A percentile compares a stretch with the other conserved stretches of the same genome.
Conservation (phyloP, 2,797 vertebrate species). For the Melanotaenia trifasciata region DNA sequence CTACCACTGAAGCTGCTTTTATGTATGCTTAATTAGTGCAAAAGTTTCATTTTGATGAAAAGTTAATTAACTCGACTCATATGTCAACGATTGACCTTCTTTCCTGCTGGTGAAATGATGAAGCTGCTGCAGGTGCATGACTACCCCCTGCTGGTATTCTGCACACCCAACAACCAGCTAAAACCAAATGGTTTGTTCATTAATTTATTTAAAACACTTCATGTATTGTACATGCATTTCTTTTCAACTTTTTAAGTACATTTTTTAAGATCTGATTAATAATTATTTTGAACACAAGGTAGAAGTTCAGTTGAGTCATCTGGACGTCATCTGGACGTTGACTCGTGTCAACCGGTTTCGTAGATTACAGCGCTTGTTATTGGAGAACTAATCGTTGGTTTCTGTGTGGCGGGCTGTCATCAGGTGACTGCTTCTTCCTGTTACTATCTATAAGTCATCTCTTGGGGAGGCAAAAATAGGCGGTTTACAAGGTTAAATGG, state of each 20-base stretch:
- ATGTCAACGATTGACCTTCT: background rate
- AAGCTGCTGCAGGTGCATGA: background rate
- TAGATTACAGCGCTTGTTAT: background rate
- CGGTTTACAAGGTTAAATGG: constrained; percentile 4
- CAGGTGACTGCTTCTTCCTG: background rate
- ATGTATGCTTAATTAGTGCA: background rate
- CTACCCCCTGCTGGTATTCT: constrained; percentile 61
- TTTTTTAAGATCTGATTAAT: background rate
- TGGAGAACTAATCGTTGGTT: constrained; percentile 22
- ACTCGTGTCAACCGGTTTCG: background rate
- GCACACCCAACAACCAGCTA: background rate
- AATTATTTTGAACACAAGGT: background rate
- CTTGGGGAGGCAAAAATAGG: background rate
- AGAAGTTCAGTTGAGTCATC: background rate
- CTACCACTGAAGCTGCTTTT: background rate
- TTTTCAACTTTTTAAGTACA: background rate
- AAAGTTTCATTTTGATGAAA: background rate
- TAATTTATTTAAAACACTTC: background rate
- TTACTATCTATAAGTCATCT: background rate
- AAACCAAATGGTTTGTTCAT: background rate
- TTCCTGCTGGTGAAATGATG: background rate
- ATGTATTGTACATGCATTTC: background rate
- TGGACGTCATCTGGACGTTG: no score
- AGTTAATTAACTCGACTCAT: background rate
- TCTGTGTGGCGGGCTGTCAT: constrained; percentile 12